Evolutionary conservation across 2,888 invertebrate genomes (phyloP).

Genomic region (Dynastes maya): DNA sequence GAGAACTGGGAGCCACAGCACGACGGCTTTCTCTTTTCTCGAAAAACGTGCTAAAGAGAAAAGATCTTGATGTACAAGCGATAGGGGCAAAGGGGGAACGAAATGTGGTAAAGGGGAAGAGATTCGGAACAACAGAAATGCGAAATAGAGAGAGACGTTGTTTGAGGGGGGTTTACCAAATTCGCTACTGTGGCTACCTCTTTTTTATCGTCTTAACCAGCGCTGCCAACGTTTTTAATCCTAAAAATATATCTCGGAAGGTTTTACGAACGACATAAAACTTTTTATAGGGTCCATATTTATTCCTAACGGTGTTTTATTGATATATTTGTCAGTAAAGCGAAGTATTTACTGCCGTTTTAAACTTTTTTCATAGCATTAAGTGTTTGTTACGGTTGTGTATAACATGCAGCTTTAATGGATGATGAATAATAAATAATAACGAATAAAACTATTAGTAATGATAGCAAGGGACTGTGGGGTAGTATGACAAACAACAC

Average conservation of each 20-base stretch:
- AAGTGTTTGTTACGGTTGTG: neutral
- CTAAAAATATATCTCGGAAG: neutral
- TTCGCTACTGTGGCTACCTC: conserved; percentile 9
- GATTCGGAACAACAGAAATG: neutral
- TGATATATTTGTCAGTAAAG: conserved; percentile 7
- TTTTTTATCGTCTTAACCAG: conserved; percentile 43
- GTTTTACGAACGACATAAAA: neutral
- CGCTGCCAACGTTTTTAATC: neutral
- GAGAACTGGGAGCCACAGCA: neutral
- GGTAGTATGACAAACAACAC: too few relatives aligned
- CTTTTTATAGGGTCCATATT: conserved; percentile 9
- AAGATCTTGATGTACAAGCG: too few relatives aligned
- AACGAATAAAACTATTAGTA: too few relatives aligned
- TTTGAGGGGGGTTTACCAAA: neutral
- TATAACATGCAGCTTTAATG: conserved; percentile 7
- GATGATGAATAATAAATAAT: neutral
- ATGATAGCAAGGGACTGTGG: too few relatives aligned
- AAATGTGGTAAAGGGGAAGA: neutral
- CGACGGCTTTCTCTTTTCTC: neutral
- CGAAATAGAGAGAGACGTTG: neutral
- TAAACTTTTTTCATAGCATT: neutral
- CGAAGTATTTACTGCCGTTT: neutral
- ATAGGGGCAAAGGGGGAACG: too few relatives aligned
- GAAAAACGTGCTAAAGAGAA: neutral
- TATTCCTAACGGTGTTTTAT: conserved; percentile 6